Evolutionary conservation across 1,140 invertebrate genomes (phyloP).

Genomic region (Orussus abietinus): DNA sequence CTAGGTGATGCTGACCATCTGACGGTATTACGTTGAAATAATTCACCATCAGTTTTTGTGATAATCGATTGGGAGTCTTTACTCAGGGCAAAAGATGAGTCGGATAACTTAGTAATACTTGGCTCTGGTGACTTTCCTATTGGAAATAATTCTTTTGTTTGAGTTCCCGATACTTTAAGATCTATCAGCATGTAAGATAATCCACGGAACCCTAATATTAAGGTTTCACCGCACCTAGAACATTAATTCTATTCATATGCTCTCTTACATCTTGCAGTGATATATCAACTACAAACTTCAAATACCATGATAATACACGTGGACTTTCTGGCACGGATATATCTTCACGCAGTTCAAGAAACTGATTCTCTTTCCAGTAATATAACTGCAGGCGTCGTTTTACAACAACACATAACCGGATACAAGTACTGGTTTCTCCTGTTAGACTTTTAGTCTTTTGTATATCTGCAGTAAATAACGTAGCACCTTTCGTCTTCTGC

Average conservation of each 20-base stretch:
- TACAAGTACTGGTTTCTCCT: slow-evolving; percentile 68
- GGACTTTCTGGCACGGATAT: slow-evolving; percentile 73
- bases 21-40: slow-evolving; percentile 66
- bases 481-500: slow-evolving; percentile 80
- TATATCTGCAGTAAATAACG: slow-evolving; percentile 79
- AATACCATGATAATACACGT: slow-evolving; percentile 78
- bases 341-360: slow-evolving; percentile 70
- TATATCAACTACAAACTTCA: no score
- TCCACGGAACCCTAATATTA: slow-evolving; percentile 47
- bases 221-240: slow-evolving; percentile 43
- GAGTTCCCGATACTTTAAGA: slow-evolving; percentile 58
- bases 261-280: not conserved
- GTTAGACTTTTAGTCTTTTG: slow-evolving; percentile 63
- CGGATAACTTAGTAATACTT: slow-evolving; percentile 69
- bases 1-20: slow-evolving; percentile 81
- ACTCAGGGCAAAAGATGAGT: slow-evolving; percentile 71
- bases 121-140: slow-evolving; percentile 84
- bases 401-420: slow-evolving; percentile 84
- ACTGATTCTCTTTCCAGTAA: slow-evolving; percentile 71
- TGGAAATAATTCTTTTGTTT: slow-evolving; percentile 78
- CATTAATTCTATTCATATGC: slow-evolving; percentile 3
- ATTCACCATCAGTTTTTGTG: slow-evolving; percentile 69
- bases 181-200: slow-evolving; percentile 46
- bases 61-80: slow-evolving; percentile 82
- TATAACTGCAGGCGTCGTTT: slow-evolving; percentile 84